Evolutionary conservation across 2,113 vertebrate genomes (phyloP).

Genomic region (Poeciliopsis prolifica): DNA sequence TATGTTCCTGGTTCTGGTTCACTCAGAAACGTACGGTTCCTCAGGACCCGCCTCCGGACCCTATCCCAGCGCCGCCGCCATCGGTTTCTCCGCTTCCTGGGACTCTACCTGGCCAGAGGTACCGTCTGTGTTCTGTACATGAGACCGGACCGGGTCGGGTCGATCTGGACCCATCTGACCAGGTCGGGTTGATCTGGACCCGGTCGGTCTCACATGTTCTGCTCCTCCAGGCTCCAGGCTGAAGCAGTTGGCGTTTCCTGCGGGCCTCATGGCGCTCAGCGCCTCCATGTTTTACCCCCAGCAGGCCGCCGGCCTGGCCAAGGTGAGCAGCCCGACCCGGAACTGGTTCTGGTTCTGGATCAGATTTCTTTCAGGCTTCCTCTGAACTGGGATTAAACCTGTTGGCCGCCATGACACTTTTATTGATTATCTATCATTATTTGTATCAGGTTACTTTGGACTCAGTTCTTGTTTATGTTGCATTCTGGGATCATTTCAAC

Average conservation of each 20-base stretch:
- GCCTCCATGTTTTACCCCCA: conserved; percentile 94
- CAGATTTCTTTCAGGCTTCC: too few relatives aligned
- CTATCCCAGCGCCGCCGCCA: conserved; percentile 88
- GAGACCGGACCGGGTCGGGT: too few relatives aligned
- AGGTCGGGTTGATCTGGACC: too few relatives aligned
- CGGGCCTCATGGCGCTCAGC: conserved; percentile 86
- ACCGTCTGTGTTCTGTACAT: neutral
- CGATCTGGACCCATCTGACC: too few relatives aligned
- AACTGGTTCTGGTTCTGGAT: too few relatives aligned
- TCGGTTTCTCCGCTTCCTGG: conserved; percentile 90
- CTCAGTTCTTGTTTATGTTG: too few relatives aligned
- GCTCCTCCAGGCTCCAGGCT: conserved; percentile 84
- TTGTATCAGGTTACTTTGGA: too few relatives aligned
- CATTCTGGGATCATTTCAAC: too few relatives aligned
- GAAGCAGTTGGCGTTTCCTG: conserved; percentile 87
- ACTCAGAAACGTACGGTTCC: conserved; percentile 83
- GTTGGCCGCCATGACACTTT: too few relatives aligned
- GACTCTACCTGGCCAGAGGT: conserved; percentile 92
- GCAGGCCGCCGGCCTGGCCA: conserved; percentile 82
- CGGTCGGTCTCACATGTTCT: neutral
- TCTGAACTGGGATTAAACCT: too few relatives aligned
- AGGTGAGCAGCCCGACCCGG: conserved; percentile 72
- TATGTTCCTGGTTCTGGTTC: neutral
- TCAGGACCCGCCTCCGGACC: conserved; percentile 89
- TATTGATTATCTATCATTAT: too few relatives aligned